phyloP scores from a whole-genome alignment of 2,888 invertebrate species.

The Isoperla grammatica region DNA sequence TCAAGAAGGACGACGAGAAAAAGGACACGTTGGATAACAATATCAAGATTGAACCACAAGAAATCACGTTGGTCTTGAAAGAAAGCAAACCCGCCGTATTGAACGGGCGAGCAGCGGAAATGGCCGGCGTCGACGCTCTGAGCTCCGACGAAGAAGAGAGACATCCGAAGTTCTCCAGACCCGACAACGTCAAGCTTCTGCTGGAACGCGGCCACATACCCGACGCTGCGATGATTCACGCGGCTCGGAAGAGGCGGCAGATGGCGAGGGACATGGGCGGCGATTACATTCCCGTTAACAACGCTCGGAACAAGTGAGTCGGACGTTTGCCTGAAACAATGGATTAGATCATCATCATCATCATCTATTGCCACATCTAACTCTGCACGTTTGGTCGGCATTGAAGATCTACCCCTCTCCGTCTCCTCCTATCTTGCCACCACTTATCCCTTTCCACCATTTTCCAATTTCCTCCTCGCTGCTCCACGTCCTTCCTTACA shows the following conservation, averaged over 20 bases:
- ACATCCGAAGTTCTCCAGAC: slow-evolving; percentile 53
- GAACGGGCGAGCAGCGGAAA: slow-evolving; percentile 76
- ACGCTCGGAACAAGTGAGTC: slow-evolving; percentile 27
- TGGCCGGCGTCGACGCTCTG: slow-evolving; percentile 64
- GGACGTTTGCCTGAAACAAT: too few relatives aligned
- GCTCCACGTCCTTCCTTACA: too few relatives aligned
- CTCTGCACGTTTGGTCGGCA: background rate
- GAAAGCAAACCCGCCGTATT: slow-evolving; percentile 43
- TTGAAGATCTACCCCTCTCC: background rate
- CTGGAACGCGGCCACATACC: slow-evolving; percentile 87
- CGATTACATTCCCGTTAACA: slow-evolving; percentile 52
- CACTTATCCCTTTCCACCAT: too few relatives aligned
- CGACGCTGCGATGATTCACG: slow-evolving; percentile 97
- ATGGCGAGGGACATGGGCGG: slow-evolving; percentile 79
- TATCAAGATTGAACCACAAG: slow-evolving; percentile 38
- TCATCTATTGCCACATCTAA: too few relatives aligned
- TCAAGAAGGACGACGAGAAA: slow-evolving; percentile 37
- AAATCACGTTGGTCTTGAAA: slow-evolving; percentile 57
- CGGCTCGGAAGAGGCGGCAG: slow-evolving; percentile 91
- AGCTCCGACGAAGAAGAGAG: slow-evolving; percentile 60
- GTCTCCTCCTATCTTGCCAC: too few relatives aligned
- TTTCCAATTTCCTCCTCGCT: too few relatives aligned
- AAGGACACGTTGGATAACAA: slow-evolving; percentile 23
- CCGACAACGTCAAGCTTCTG: slow-evolving; percentile 71
- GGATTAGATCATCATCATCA: too few relatives aligned